Conservation (phyloP, 2,888 invertebrate species). For the Nemurella pictetii region DNA sequence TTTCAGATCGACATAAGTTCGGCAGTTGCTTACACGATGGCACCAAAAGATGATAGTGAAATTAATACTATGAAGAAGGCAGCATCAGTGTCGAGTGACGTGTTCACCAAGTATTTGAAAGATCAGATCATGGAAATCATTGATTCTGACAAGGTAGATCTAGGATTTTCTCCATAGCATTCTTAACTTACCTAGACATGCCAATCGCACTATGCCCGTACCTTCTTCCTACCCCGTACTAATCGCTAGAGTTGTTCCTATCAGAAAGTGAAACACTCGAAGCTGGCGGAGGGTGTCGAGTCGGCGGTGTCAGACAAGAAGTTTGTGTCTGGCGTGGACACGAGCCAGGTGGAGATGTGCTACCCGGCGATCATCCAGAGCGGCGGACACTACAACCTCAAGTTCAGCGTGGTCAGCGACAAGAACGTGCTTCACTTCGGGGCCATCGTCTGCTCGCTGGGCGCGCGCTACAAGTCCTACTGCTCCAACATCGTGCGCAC, state of each 20-base stretch:
- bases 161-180: neutral
- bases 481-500: slow-evolving; percentile 98
- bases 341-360: slow-evolving; percentile 91
- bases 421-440: slow-evolving; percentile 95
- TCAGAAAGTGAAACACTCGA: slow-evolving; percentile 94
- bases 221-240: too few relatives aligned
- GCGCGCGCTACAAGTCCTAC: slow-evolving; percentile 94
- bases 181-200: too few relatives aligned
- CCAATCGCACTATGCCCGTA: too few relatives aligned
- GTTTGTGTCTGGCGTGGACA: slow-evolving; percentile 88
- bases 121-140: slow-evolving; percentile 99
- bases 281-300: slow-evolving; percentile 93
- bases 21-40: slow-evolving; percentile 83
- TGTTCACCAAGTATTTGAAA: slow-evolving; percentile 94
- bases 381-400: slow-evolving; percentile 95
- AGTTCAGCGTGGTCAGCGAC: slow-evolving; percentile 94
- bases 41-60: slow-evolving; percentile 93
- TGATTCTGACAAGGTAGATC: slow-evolving; percentile 84
- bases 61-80: slow-evolving; percentile 89
- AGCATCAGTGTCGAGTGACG: slow-evolving; percentile 87
- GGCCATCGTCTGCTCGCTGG: slow-evolving; percentile 91
- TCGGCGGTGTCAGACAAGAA: slow-evolving; percentile 93
- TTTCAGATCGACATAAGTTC: slow-evolving; percentile 76
- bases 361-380: slow-evolving; percentile 99
- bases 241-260: slow-evolving; percentile 49